Percentiles rank a stretch among this genome's conserved stretches.
These are phyloP conservation scores for Colletes latitarsis DNA, from an alignment of 1,140 invertebrate species.

Conservation along the genomic window DNA sequence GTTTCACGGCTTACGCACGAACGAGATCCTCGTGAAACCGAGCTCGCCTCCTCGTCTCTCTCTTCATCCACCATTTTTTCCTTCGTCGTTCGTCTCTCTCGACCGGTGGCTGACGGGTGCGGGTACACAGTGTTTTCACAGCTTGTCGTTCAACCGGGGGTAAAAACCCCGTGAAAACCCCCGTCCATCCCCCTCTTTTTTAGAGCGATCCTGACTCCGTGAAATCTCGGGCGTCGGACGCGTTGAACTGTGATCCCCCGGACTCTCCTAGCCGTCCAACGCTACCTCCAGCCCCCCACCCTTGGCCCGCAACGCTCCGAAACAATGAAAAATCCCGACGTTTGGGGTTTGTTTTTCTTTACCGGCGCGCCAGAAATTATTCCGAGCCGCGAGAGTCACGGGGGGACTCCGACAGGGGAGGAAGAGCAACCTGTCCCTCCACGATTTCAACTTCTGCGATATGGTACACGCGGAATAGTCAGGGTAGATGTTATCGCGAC, in stretches of 20 bases:
- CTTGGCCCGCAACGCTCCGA: neutral
- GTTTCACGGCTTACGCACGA: constrained; percentile 76
- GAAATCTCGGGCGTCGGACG: constrained; percentile 63
- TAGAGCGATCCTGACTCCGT: constrained; percentile 56
- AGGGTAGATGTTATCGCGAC: too few species aligned
- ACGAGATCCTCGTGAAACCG: constrained; percentile 75
- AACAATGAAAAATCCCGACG: constrained; percentile 24
- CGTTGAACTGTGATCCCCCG: constrained; percentile 71
- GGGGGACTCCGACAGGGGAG: too few species aligned
- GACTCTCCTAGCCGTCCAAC: neutral
- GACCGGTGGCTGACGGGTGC: constrained; percentile 47
- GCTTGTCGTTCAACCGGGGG: constrained; percentile 69
- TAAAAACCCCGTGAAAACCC: constrained; percentile 58
- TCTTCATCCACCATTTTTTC: constrained; percentile 18
- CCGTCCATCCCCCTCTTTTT: constrained; percentile 32
- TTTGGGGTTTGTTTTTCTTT: neutral
- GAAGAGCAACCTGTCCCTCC: too few species aligned
- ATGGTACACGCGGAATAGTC: too few species aligned
- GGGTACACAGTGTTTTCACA: constrained; percentile 76
- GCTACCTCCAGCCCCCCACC: neutral
- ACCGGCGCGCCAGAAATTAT: neutral
- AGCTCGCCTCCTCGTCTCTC: constrained; percentile 52
- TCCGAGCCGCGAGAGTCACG: neutral
- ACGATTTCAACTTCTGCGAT: too few species aligned
- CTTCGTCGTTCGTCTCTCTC: constrained; percentile 7